Percentiles rank a stretch among this genome's conserved stretches.
Conservation (phyloP, 2,113 vertebrate species). For the Candoia aspera region DNA sequence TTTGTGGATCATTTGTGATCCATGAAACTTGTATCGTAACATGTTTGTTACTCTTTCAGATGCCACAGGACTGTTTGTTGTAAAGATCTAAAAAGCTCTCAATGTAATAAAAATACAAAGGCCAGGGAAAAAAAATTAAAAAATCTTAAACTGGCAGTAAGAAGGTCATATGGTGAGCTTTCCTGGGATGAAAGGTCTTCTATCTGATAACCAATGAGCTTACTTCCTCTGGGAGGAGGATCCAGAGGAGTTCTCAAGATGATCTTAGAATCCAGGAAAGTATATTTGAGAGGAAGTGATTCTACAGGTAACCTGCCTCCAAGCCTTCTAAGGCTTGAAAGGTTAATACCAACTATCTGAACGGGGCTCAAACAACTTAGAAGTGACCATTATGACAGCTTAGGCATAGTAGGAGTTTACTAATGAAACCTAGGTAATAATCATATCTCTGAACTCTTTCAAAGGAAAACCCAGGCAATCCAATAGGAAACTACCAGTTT, state of each 20-base stretch:
- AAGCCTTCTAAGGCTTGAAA: not conserved
- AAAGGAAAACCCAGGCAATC: not conserved
- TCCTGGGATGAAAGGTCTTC: not conserved
- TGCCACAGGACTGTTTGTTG: too few relatives aligned
- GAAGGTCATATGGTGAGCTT: not conserved
- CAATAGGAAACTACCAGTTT: too few relatives aligned
- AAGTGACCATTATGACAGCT: not conserved
- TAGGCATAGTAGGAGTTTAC: not conserved
- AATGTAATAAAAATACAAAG: not conserved
- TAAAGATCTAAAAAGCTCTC: not conserved
- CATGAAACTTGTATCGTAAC: too few relatives aligned
- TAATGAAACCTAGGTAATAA: not conserved
- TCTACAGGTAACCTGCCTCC: not conserved
- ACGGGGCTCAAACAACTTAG: not conserved
- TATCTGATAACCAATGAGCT: not conserved
- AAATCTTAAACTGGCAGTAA: not conserved
- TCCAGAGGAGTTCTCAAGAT: not conserved
- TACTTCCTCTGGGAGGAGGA: not conserved
- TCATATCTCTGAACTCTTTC: not conserved
- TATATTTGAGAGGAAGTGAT: not conserved
- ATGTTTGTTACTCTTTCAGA: too few relatives aligned
- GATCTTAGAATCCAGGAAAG: not conserved
- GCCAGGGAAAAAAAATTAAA: not conserved
- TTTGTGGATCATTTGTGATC: too few relatives aligned
- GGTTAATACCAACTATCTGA: not conserved